Conservation (phyloP, 1,140 invertebrate genomes). For the Archegozetes longisetosus region DNA sequence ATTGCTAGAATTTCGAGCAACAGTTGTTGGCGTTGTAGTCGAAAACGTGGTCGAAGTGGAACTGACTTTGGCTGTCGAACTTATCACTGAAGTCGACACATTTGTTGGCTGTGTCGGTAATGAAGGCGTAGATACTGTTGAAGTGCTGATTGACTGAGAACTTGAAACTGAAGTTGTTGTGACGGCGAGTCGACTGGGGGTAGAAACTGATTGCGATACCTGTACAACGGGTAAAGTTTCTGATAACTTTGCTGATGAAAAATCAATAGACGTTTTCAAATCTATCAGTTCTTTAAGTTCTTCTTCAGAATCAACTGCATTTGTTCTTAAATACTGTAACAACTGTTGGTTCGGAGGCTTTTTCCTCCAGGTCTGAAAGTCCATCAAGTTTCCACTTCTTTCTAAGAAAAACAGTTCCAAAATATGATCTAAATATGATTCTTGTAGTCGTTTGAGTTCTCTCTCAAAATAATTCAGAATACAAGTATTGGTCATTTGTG, state of each 20-base stretch:
- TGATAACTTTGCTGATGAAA: neutral
- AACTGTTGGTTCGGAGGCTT: constrained; percentile 48
- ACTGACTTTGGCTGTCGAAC: constrained; percentile 1
- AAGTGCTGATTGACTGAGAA: neutral
- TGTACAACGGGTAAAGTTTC: neutral
- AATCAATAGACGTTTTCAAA: neutral
- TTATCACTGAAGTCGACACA: constrained; percentile 15
- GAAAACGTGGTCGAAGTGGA: neutral
- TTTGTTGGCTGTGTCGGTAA: constrained; percentile 17
- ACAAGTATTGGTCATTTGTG: neutral
- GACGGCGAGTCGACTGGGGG: neutral
- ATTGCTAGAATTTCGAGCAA: neutral
- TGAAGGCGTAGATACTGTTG: neutral
- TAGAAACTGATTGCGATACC: neutral
- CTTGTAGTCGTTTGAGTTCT: constrained; percentile 24
- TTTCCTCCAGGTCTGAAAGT: constrained; percentile 63
- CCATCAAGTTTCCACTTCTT: constrained; percentile 67
- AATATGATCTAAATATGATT: constrained; percentile 55
- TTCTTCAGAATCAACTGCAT: constrained; percentile 50
- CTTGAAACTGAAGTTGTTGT: constrained; percentile 8
- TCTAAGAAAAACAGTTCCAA: constrained; percentile 70
- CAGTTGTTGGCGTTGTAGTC: constrained; percentile 5
- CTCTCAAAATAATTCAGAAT: constrained; percentile 19
- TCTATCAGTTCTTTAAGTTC: constrained; percentile 32
- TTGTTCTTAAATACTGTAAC: constrained; percentile 51